Percentiles rank a stretch among this genome's conserved stretches.
phyloP scores from a whole-genome alignment of 2,113 vertebrate genomes.

The Xyliphius kryptos region DNA sequence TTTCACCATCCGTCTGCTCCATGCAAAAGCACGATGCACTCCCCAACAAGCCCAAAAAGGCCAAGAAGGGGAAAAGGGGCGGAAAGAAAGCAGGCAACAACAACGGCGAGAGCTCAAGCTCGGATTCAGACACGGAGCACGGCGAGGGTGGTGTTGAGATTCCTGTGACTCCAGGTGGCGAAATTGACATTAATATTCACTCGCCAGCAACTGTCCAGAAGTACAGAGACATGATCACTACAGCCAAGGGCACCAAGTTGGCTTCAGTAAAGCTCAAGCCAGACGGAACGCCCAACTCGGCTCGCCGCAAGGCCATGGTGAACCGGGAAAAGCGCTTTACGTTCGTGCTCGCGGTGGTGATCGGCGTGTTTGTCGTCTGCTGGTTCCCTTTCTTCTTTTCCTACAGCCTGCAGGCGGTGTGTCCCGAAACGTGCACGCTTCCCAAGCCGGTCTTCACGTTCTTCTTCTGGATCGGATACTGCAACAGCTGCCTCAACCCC shows the following conservation, averaged over 20 bases:
- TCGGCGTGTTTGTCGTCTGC: slow-evolving; percentile 85
- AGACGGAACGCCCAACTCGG: slow-evolving; percentile 56
- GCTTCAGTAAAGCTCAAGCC: slow-evolving; percentile 54
- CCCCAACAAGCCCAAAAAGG: too few species aligned
- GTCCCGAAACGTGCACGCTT: slow-evolving; percentile 69
- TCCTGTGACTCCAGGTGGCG: slow-evolving; percentile 43
- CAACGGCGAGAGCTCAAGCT: slow-evolving; percentile 59
- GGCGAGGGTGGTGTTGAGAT: slow-evolving; percentile 50
- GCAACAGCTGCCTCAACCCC: slow-evolving; percentile 81
- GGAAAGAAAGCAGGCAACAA: slow-evolving; percentile 60
- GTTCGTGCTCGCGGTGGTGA: slow-evolving; percentile 86
- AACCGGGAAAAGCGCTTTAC: slow-evolving; percentile 89
- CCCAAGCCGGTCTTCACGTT: slow-evolving; percentile 69
- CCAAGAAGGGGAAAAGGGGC: slow-evolving; percentile 53
- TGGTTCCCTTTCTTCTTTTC: slow-evolving; percentile 98
- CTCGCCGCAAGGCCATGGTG: slow-evolving; percentile 75
- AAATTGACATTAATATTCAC: slow-evolving; percentile 54
- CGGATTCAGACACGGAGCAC: slow-evolving; percentile 60
- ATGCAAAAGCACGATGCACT: too few species aligned
- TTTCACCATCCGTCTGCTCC: slow-evolving; percentile 23
- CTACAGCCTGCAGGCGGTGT: slow-evolving; percentile 84
- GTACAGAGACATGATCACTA: slow-evolving; percentile 72
- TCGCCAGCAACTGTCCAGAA: slow-evolving; percentile 57
- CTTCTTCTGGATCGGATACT: slow-evolving; percentile 83
- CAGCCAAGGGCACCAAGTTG: slow-evolving; percentile 68